Evolutionary conservation across 2,113 vertebrate species (phyloP).

Genomic region (Syrrhaptes paradoxus): DNA sequence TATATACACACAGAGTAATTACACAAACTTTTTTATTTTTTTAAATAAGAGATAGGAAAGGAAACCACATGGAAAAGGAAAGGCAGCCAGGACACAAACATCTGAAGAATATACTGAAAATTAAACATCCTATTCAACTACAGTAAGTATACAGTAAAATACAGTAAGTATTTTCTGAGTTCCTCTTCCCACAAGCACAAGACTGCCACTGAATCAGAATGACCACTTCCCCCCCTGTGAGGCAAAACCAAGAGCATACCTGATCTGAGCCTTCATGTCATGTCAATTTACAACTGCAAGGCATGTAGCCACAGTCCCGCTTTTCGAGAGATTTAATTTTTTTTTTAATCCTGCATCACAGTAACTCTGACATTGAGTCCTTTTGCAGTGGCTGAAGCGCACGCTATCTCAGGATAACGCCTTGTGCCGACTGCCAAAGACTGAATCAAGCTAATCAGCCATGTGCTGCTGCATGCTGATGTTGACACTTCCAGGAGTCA

Average conservation of each 20-base stretch:
- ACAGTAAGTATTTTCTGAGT: background rate
- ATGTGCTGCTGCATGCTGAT: background rate
- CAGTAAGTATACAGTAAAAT: too few species aligned
- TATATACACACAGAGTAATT: background rate
- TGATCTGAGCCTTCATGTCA: background rate
- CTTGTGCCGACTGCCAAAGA: background rate
- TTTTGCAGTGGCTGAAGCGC: background rate
- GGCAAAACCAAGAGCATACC: background rate
- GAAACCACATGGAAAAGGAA: background rate
- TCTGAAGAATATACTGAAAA: background rate
- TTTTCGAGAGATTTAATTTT: background rate
- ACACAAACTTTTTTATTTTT: background rate
- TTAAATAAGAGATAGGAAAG: background rate
- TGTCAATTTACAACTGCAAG: background rate
- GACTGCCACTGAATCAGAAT: background rate
- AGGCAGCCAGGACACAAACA: background rate
- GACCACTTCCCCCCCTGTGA: fast-evolving
- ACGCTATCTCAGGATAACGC: background rate
- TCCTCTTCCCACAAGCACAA: background rate
- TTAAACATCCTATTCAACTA: background rate
- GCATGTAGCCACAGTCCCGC: background rate
- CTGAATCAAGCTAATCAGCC: background rate
- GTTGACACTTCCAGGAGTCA: slow-evolving; percentile 16
- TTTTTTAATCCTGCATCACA: background rate
- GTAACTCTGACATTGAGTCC: background rate